These are phyloP conservation scores for Gonocerus acuteangulatus DNA, from an alignment of 2,888 invertebrate species.

Conservation along the genomic window DNA sequence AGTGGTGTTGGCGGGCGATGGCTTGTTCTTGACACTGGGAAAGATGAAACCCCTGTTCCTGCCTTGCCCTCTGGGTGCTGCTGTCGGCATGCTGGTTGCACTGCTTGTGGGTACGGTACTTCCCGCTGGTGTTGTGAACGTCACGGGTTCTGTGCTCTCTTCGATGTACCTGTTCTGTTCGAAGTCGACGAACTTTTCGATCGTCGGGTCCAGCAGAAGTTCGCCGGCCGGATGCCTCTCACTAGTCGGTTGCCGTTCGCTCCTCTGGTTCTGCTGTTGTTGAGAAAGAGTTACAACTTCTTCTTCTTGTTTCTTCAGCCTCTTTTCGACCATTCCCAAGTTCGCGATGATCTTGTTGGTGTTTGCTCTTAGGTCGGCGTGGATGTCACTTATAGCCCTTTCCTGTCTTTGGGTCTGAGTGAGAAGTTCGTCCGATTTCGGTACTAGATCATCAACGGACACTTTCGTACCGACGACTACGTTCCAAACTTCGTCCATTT, in stretches of 20 bases:
- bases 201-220: constrained; percentile 65
- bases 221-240: constrained; percentile 63
- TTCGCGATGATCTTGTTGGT: constrained; percentile 82
- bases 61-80: background rate
- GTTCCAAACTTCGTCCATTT: constrained; percentile 88
- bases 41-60: constrained; percentile 81
- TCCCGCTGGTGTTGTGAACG: constrained; percentile 38
- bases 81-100: constrained; percentile 4
- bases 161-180: constrained; percentile 57
- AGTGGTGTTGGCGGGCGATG: constrained; percentile 73
- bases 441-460: constrained; percentile 75
- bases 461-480: constrained; percentile 83
- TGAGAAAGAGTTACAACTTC: constrained; percentile 71
- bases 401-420: constrained; percentile 81
- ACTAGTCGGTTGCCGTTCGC: background rate
- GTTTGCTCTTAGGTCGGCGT: constrained; percentile 69
- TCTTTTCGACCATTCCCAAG: constrained; percentile 74
- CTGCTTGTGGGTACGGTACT: constrained; percentile 25
- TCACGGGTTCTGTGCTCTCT: constrained; percentile 37
- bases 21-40: constrained; percentile 85
- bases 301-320: constrained; percentile 75
- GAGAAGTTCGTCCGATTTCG: constrained; percentile 76
- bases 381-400: constrained; percentile 77
- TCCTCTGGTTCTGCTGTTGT: constrained; percentile 44
- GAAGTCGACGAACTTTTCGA: constrained; percentile 70